phyloP scores from a whole-genome alignment of 1,140 invertebrate species.

The Drosophila pachea region DNA sequence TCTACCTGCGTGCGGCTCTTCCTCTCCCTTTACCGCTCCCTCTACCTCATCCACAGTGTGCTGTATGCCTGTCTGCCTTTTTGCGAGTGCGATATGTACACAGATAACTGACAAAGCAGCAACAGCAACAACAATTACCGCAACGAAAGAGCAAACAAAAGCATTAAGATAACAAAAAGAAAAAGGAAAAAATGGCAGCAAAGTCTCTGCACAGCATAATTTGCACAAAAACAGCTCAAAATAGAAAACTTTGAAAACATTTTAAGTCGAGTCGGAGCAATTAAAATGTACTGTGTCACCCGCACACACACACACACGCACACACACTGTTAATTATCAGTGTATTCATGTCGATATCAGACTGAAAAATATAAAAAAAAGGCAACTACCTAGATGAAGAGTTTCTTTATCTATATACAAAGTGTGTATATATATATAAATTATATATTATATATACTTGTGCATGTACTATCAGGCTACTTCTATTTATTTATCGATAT shows the following conservation, averaged over 20 bases:
- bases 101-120: slow-evolving; percentile 29
- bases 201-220: slow-evolving; percentile 18
- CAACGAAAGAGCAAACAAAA: slow-evolving; percentile 26
- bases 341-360: too few relatives aligned
- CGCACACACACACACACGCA: background rate
- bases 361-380: too few relatives aligned
- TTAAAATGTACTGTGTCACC: background rate
- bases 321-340: background rate
- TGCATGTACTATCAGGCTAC: too few relatives aligned
- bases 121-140: slow-evolving; percentile 28
- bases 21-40: too few relatives aligned
- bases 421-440: too few relatives aligned
- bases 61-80: slow-evolving; percentile 19
- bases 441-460: too few relatives aligned
- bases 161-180: slow-evolving; percentile 26
- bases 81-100: background rate
- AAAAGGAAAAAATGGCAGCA: background rate
- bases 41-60: too few relatives aligned
- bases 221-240: background rate
- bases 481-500: too few relatives aligned
- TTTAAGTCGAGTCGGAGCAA: slow-evolving; percentile 4
- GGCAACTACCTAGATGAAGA: too few relatives aligned
- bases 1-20: slow-evolving; percentile 3
- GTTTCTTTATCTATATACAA: too few relatives aligned
- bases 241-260: slow-evolving; percentile 14